Conservation (phyloP, 2,797 vertebrate genomes). For the Falco naumanni region DNA sequence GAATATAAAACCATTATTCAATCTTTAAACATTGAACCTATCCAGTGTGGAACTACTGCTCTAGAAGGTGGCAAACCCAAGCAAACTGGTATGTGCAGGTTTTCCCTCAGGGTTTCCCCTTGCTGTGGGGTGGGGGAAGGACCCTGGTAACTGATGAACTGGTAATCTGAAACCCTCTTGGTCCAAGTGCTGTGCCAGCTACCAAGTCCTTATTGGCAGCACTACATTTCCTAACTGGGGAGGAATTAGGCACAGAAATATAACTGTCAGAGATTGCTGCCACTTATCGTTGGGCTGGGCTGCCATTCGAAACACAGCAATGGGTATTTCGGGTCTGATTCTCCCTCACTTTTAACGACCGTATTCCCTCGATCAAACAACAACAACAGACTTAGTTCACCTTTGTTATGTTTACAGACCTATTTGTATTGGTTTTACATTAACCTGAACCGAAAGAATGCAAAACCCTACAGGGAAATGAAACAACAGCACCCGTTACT, state of each 20-base stretch:
- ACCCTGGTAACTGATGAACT: rapidly evolving
- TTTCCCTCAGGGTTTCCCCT: neutral
- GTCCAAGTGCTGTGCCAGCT: neutral
- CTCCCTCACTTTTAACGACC: neutral
- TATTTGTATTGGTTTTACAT: neutral
- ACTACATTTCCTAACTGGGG: neutral
- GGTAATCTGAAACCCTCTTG: neutral
- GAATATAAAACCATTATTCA: neutral
- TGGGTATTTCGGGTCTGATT: rapidly evolving
- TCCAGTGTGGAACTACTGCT: neutral
- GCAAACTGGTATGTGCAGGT: rapidly evolving
- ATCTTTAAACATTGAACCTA: neutral
- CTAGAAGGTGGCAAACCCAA: neutral
- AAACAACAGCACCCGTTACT: neutral
- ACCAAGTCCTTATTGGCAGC: rapidly evolving
- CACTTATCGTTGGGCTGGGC: neutral
- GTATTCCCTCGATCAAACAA: neutral
- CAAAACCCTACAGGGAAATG: neutral
- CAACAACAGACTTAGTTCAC: neutral
- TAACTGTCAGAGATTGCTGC: neutral
- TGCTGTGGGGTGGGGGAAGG: neutral
- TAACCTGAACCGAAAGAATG: neutral
- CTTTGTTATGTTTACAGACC: neutral
- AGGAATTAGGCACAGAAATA: neutral
- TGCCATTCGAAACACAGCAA: neutral